Evolutionary conservation across 2,797 vertebrate genomes (phyloP).

Genomic region (Moxostoma hubbsi): DNA sequence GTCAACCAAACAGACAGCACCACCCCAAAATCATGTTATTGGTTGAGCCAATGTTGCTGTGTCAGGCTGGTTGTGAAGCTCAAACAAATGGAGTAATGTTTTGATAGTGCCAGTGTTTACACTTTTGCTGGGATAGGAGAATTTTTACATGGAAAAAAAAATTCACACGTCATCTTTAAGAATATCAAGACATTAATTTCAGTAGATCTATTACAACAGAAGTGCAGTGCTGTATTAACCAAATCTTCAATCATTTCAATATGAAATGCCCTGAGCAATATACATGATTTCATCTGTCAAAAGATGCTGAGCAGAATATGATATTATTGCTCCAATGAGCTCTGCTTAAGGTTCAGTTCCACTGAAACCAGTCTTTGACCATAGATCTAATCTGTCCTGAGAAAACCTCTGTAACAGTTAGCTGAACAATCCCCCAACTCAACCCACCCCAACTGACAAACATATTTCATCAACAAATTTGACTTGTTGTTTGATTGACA

Average conservation of each 20-base stretch:
- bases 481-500: slow-evolving; percentile 80
- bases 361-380: slow-evolving; percentile 48
- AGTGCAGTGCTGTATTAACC: background rate
- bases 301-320: slow-evolving; percentile 22
- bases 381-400: slow-evolving; percentile 62
- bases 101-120: too few species aligned
- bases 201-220: background rate
- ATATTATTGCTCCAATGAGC: slow-evolving; percentile 57
- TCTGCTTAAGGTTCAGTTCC: slow-evolving; percentile 47
- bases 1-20: too few species aligned
- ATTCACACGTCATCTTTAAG: background rate
- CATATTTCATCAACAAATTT: slow-evolving; percentile 78
- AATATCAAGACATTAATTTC: background rate
- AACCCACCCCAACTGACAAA: slow-evolving; percentile 64
- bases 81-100: too few species aligned
- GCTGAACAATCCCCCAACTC: slow-evolving; percentile 43
- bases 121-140: too few species aligned
- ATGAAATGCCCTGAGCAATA: slow-evolving; percentile 37
- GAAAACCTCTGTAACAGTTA: slow-evolving; percentile 70
- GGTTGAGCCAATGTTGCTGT: too few species aligned
- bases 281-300: slow-evolving; percentile 46
- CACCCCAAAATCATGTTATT: too few species aligned
- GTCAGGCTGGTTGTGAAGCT: too few species aligned
- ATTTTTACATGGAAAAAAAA: too few species aligned
- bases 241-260: slow-evolving; percentile 30